Evolutionary conservation across 1,140 invertebrate species (phyloP).

Genomic region (Neodiprion virginianus): DNA sequence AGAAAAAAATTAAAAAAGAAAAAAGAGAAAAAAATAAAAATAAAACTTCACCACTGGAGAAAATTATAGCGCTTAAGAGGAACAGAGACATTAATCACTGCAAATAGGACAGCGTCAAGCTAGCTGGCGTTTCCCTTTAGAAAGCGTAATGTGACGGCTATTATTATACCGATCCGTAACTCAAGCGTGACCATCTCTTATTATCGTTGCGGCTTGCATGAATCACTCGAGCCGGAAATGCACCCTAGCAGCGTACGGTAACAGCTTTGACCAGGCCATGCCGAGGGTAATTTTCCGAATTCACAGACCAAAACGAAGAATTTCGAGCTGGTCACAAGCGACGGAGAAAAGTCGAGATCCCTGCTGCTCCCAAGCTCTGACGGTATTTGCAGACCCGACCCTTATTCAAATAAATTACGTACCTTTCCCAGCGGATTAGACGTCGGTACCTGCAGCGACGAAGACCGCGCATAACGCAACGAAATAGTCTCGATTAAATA

Average conservation of each 20-base stretch:
- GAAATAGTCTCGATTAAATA: slow-evolving; percentile 42
- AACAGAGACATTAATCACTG: too few species aligned
- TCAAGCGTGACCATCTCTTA: too few species aligned
- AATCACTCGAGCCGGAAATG: background rate
- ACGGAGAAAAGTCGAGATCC: too few species aligned
- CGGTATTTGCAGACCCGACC: slow-evolving; percentile 26
- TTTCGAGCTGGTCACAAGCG: background rate
- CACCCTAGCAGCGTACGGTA: background rate
- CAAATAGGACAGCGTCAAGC: too few species aligned
- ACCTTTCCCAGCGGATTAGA: slow-evolving; percentile 27
- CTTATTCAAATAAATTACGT: slow-evolving; percentile 29
- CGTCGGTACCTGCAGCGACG: slow-evolving; percentile 6
- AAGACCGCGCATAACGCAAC: slow-evolving; percentile 35
- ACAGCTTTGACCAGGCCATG: too few species aligned
- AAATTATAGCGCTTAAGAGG: too few species aligned
- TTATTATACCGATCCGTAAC: too few species aligned
- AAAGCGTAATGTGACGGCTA: too few species aligned
- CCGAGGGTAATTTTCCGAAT: background rate
- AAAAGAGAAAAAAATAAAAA: too few species aligned
- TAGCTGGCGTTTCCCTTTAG: too few species aligned
- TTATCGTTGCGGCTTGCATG: background rate
- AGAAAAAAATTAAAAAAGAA: too few species aligned
- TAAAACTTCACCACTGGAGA: too few species aligned
- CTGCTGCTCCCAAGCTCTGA: background rate
- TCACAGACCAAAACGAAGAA: background rate